These are phyloP conservation scores for Ochotona princeps DNA, from an alignment of 2,113 vertebrate species.

Conservation along the genomic window DNA sequence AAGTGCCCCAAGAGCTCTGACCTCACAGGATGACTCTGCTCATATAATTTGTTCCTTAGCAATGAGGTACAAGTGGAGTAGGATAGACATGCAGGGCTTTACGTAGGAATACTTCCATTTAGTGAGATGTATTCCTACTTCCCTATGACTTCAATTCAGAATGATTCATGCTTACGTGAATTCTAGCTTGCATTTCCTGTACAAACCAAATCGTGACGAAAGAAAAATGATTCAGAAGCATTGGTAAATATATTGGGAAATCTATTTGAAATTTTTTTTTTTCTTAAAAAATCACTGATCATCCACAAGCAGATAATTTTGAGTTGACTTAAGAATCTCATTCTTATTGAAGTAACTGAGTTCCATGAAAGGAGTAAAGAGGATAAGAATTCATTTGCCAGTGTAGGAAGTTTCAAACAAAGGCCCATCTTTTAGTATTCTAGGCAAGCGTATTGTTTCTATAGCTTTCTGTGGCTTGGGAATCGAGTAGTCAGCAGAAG, in stretches of 20 bases:
- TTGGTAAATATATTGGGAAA: neutral
- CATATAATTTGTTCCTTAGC: neutral
- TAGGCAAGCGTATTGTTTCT: neutral
- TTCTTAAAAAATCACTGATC: too few species aligned
- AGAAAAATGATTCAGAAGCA: neutral
- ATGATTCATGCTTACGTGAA: neutral
- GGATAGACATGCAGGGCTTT: neutral
- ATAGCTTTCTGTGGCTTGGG: neutral
- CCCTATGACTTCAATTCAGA: neutral
- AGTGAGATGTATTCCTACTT: neutral
- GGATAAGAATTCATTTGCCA: neutral
- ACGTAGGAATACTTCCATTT: neutral
- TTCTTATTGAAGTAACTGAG: neutral
- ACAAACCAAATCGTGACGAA: neutral
- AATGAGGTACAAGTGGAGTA: rapidly evolving
- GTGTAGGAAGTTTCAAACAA: neutral
- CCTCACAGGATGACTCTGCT: neutral
- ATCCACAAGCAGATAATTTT: slow-evolving; percentile 8
- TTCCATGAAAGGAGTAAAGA: neutral
- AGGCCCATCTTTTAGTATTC: neutral
- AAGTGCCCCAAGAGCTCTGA: neutral
- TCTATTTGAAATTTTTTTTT: neutral
- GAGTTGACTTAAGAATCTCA: slow-evolving; percentile 3
- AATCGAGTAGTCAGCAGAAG: neutral
- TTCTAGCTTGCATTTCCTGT: neutral